These are phyloP conservation scores for Eilema griseolum DNA, from an alignment of 2,888 invertebrate species.

Conservation along the genomic window DNA sequence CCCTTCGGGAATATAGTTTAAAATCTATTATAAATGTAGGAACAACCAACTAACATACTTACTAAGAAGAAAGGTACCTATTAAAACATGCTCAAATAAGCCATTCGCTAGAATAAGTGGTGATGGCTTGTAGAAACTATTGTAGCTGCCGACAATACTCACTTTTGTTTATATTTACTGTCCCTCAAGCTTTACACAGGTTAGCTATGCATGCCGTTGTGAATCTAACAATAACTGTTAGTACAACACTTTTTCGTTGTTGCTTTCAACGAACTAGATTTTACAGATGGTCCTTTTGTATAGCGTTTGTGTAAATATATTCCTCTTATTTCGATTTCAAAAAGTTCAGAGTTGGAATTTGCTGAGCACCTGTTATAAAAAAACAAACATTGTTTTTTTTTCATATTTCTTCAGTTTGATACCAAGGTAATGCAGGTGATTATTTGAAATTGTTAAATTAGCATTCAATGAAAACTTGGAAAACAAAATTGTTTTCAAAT, in stretches of 20 bases:
- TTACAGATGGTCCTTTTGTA: neutral
- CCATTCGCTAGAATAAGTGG: neutral
- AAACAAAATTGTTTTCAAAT: no score
- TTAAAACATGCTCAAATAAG: neutral
- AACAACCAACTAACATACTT: neutral
- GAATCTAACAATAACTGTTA: neutral
- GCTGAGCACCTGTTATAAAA: neutral
- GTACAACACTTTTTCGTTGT: neutral
- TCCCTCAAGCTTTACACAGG: neutral
- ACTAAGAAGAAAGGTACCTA: neutral
- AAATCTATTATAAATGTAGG: neutral
- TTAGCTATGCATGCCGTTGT: neutral
- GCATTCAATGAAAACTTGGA: no score
- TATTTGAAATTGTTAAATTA: no score
- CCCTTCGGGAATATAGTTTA: neutral
- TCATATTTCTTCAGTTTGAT: neutral
- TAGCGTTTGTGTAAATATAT: no score
- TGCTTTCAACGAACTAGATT: neutral
- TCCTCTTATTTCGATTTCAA: neutral
- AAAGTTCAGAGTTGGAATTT: neutral
- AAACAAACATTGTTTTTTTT: neutral
- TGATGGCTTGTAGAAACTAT: no score
- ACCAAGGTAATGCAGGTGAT: no score
- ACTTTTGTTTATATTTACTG: neutral
- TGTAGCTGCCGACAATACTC: neutral